Conservation (phyloP, 2,797 vertebrate species). For the Ibycter americanus region DNA sequence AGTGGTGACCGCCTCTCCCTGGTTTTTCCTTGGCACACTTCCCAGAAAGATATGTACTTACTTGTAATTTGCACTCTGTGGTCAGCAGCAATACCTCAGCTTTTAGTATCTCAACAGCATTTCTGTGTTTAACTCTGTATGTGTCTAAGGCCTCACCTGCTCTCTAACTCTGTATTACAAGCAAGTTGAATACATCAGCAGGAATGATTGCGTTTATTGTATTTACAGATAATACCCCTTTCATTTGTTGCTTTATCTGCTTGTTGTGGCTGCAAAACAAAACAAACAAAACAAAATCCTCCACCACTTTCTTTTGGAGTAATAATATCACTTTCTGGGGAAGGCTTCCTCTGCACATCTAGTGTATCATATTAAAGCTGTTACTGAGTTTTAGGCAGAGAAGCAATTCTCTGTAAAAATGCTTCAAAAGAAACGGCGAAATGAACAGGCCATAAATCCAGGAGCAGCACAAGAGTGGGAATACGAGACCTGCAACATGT, state of each 20-base stretch:
- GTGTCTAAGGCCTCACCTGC: not conserved
- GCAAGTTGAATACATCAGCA: not conserved
- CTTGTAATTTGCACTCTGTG: constrained; percentile 9
- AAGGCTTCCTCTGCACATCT: not conserved
- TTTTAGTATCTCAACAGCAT: not conserved
- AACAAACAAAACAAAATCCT: not conserved
- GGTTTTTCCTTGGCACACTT: not conserved
- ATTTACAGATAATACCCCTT: not conserved
- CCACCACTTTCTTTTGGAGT: not conserved
- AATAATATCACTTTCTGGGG: not conserved
- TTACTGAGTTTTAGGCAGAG: not conserved
- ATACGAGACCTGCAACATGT: not conserved
- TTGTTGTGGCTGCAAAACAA: not conserved
- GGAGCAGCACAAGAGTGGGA: not conserved
- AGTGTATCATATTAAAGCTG: not conserved
- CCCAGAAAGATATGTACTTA: constrained; percentile 28
- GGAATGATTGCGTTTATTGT: not conserved
- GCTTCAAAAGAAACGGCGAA: not conserved
- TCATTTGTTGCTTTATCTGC: not conserved
- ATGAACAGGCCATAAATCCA: not conserved
- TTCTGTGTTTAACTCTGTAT: not conserved
- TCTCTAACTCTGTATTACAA: not conserved
- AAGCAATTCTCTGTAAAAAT: not conserved
- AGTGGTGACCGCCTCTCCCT: not conserved
- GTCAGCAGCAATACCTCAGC: constrained; percentile 1